Evolutionary conservation across 2,888 invertebrate genomes (phyloP), one percentile per base, ranked within the genome.

Genomic region (Pachydiplax longipennis): DNA sequence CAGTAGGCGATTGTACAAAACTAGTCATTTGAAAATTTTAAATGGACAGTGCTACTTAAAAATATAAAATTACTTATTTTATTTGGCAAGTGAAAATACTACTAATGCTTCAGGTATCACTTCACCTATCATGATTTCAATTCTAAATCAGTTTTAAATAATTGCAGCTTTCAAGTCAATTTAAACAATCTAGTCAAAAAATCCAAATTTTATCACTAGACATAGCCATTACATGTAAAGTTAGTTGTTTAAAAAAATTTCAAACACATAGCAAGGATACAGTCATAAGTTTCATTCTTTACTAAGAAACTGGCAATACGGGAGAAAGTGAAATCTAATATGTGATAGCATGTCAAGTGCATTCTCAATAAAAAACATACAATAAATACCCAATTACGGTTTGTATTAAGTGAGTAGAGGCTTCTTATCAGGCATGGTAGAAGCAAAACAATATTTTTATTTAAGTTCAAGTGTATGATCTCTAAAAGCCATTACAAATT

Each of bases 301-400:
- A 87, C 87, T 87, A 87, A 61, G 87, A 87, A 87, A 87, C 87
- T 65, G 87, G 87, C 87, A 87, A 87, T 87, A 87, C 87, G 87
- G 87, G 87, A 65, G 87, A 87, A 87, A 87, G 87, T 37, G 87
- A 61, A 87, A 87, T 61, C 87, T 87, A 87, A 87, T 87, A 87
- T 87, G 87, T 87, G 87, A 87, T 87, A 87, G 87, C 87, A 87
- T 87, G 87, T 87, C 87, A 87, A 87, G 87, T 87, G 87, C 87
- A 87, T 87, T 87, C 53, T 87, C 87, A 87, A 87, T 87, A 87
- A 87, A 87, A 87, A 87, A 35, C 87, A 87, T 61, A 87, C 87
- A 87, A 87, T 87, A 87, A 73, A 87, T 87, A 87, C 61, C 87
- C 87, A 87, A 61, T 87, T 87, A 61, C 61, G 87, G 61, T 87